A percentile compares a stretch with the other conserved stretches of the same genome.
phyloP scores from a whole-genome alignment of 2,888 invertebrate species.

The Acleris laterana region DNA sequence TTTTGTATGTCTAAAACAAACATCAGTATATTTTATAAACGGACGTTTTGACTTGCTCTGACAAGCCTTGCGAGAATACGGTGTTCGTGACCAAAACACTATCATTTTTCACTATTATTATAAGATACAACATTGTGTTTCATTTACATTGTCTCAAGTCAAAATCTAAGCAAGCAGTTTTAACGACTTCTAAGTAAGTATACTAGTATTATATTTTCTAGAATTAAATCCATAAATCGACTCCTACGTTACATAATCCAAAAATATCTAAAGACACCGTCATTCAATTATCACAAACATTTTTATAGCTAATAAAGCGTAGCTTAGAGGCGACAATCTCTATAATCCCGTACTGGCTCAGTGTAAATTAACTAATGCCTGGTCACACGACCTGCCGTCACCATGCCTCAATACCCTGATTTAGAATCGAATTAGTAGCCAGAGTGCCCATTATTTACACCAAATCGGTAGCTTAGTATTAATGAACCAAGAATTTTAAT shows the following conservation, averaged over 20 bases:
- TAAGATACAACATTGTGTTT: no score
- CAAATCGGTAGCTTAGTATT: conserved; percentile 64
- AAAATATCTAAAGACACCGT: conserved; percentile 14
- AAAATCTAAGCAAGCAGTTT: background rate
- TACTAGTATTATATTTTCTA: background rate
- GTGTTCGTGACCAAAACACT: no score
- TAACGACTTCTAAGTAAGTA: background rate
- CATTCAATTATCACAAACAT: conserved; percentile 30
- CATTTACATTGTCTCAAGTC: background rate
- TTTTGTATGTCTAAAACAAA: background rate
- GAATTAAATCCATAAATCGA: conserved; percentile 9
- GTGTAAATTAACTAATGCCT: conserved; percentile 62
- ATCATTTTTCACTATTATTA: no score
- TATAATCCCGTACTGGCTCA: conserved; percentile 64
- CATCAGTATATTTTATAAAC: background rate
- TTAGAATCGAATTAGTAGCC: conserved; percentile 70
- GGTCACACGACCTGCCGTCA: conserved; percentile 57
- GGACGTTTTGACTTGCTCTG: no score
- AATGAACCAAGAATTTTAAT: conserved; percentile 63
- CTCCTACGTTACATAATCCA: conserved; percentile 21
- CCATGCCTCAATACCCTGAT: conserved; percentile 69
- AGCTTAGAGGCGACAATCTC: conserved; percentile 62
- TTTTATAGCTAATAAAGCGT: conserved; percentile 41
- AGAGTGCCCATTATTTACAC: conserved; percentile 56
- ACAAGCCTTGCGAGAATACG: no score